A percentile compares a stretch with the other conserved stretches of the same genome.
phyloP scores from a whole-genome alignment of 2,888 invertebrate species.

The Ganaspis brasiliensis region DNA sequence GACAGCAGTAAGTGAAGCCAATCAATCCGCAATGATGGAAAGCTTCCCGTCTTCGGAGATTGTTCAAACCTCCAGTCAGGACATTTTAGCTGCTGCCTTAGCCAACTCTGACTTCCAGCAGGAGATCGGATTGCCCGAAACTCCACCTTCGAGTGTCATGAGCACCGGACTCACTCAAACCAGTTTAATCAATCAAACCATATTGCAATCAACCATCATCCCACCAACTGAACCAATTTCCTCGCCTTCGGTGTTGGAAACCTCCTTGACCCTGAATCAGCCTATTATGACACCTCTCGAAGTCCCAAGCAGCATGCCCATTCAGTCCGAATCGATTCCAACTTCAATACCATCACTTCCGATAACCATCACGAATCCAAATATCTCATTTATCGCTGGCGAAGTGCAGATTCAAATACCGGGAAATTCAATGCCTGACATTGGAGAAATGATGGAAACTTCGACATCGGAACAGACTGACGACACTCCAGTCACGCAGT shows the following conservation, averaged over 20 bases:
- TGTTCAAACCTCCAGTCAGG: conserved; percentile 82
- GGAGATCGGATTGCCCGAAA: conserved; percentile 78
- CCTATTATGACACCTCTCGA: conserved; percentile 93
- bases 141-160: conserved; percentile 52
- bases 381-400: conserved; percentile 81
- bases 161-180: conserved; percentile 81
- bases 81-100: conserved; percentile 88
- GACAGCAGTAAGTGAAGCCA: conserved; percentile 79
- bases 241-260: conserved; percentile 86
- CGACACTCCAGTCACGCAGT: conserved; percentile 69
- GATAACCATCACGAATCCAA: conserved; percentile 89
- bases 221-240: conserved; percentile 82
- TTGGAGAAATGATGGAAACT: conserved; percentile 72
- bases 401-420: conserved; percentile 69
- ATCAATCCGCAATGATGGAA: no score
- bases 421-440: conserved; percentile 76
- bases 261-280: conserved; percentile 88
- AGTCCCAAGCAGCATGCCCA: conserved; percentile 83
- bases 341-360: conserved; percentile 87
- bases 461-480: conserved; percentile 59
- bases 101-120: conserved; percentile 89
- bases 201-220: conserved; percentile 82
- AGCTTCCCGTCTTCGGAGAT: conserved; percentile 69
- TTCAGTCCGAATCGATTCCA: conserved; percentile 82
- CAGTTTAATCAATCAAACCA: conserved; percentile 84